These are phyloP conservation scores for Meloe dianella DNA, from an alignment of 2,888 invertebrate genomes.

Conservation along the genomic window DNA sequence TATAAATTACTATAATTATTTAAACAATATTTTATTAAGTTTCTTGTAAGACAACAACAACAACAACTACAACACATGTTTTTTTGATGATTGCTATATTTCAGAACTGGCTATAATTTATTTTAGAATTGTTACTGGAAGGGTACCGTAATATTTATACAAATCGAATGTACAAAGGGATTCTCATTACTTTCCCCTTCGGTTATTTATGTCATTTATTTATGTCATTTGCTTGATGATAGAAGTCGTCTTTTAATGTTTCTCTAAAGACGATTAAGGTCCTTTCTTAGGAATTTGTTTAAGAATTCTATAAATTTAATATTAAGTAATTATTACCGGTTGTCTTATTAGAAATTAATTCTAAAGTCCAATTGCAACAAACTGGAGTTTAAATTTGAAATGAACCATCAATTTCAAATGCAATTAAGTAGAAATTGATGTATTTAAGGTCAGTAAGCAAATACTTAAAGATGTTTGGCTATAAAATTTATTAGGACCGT, in stretches of 20 bases:
- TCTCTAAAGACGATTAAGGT: too few relatives aligned
- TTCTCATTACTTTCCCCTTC: neutral
- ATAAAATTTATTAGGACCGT: too few relatives aligned
- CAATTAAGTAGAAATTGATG: too few relatives aligned
- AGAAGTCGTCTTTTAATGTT: neutral
- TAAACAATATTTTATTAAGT: neutral
- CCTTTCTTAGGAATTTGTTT: too few relatives aligned
- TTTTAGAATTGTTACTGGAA: neutral
- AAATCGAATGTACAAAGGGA: neutral
- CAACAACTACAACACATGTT: neutral
- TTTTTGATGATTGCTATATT: neutral
- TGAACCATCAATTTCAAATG: too few relatives aligned
- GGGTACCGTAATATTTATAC: neutral
- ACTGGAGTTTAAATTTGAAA: too few relatives aligned
- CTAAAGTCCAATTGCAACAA: too few relatives aligned
- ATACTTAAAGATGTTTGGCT: too few relatives aligned
- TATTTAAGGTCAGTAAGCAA: too few relatives aligned
- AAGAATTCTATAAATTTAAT: too few relatives aligned
- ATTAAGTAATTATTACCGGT: too few relatives aligned
- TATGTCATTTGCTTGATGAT: neutral
- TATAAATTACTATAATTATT: neutral
- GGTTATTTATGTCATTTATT: neutral
- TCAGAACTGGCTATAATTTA: neutral
- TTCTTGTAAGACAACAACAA: neutral
- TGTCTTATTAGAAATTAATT: too few relatives aligned